Conservation (phyloP, 2,797 vertebrate species). For the Neostethus bicornis region DNA sequence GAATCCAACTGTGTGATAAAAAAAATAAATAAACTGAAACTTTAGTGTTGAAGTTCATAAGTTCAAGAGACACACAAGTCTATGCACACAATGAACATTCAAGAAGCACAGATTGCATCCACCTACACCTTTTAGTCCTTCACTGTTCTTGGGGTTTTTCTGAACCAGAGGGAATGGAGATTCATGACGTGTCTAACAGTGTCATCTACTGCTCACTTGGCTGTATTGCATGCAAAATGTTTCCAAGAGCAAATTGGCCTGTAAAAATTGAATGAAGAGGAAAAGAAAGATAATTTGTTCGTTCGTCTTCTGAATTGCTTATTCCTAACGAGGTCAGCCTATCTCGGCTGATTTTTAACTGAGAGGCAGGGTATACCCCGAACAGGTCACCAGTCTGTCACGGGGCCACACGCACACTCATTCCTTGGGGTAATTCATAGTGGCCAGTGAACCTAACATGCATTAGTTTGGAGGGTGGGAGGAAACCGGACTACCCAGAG, state of each 20-base stretch:
- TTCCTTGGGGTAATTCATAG: too few species aligned
- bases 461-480: too few species aligned
- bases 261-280: background rate
- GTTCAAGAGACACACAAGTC: constrained; percentile 22
- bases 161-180: background rate
- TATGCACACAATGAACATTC: constrained; percentile 30
- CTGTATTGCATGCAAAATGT: constrained; percentile 30
- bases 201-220: constrained; percentile 61
- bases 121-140: constrained; percentile 30
- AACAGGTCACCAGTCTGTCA: too few species aligned
- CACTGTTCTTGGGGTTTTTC: constrained; percentile 26
- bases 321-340: too few species aligned
- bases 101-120: constrained; percentile 35
- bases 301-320: too few species aligned
- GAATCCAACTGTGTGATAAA: constrained; percentile 3
- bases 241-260: too few species aligned
- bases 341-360: too few species aligned
- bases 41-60: constrained; percentile 14
- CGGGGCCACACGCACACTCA: too few species aligned
- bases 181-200: constrained; percentile 57
- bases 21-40: constrained; percentile 5
- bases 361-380: too few species aligned
- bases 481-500: too few species aligned
- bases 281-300: background rate
- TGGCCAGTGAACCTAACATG: too few species aligned